Conservation (phyloP, 2,888 invertebrate genomes). For the Dryomyza anilis region DNA sequence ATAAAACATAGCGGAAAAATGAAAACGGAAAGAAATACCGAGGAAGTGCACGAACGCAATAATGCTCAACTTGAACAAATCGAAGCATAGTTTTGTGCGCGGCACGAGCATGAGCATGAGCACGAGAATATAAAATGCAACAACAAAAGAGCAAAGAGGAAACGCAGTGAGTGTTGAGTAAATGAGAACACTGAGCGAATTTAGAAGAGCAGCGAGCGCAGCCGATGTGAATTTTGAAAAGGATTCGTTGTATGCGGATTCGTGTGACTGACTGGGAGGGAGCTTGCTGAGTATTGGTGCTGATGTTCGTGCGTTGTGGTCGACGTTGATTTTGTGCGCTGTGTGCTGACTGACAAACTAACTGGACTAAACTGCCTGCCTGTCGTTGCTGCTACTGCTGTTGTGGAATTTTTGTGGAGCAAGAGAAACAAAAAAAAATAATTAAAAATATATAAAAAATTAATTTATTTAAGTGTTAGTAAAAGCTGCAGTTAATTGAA, state of each 20-base stretch:
- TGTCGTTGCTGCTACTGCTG: conserved; percentile 35
- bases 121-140: too few relatives aligned
- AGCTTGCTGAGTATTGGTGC: conserved; percentile 42
- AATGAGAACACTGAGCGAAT: neutral
- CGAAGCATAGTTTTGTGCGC: conserved; percentile 9
- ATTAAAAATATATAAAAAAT: conserved; percentile 30
- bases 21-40: neutral
- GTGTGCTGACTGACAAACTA: too few relatives aligned
- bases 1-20: neutral
- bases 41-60: neutral
- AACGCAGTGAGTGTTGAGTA: neutral
- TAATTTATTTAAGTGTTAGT: too few relatives aligned
- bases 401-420: conserved; percentile 34
- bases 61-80: neutral
- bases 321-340: conserved; percentile 36
- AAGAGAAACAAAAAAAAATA: conserved; percentile 24
- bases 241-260: too few relatives aligned
- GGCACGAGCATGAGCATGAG: too few relatives aligned
- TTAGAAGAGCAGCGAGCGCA: neutral
- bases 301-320: conserved; percentile 45
- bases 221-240: conserved; percentile 6
- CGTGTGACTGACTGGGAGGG: conserved; percentile 25
- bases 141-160: neutral
- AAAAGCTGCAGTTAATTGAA: too few relatives aligned
- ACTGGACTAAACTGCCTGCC: too few relatives aligned